Conservation (phyloP, 1,140 invertebrate genomes). For the Pollicipes pollicipes region DNA sequence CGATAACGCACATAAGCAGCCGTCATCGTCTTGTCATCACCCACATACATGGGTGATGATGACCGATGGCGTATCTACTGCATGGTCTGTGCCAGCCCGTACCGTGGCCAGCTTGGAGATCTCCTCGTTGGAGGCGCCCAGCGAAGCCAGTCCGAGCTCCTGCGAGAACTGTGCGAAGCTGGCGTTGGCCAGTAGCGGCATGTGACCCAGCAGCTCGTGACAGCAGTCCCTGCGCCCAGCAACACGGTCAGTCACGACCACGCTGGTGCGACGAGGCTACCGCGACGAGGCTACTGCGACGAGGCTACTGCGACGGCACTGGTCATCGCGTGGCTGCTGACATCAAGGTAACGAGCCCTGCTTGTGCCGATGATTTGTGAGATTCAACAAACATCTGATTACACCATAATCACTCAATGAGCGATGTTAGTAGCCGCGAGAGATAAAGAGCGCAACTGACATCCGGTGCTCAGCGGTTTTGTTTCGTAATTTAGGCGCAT, state of each 20-base stretch:
- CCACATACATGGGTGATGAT: slow-evolving; percentile 3
- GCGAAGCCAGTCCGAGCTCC: slow-evolving; percentile 84
- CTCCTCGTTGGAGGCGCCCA: slow-evolving; percentile 90
- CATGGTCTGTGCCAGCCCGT: slow-evolving; percentile 32
- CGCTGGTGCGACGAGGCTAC: slow-evolving; percentile 6
- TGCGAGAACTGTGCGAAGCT: slow-evolving; percentile 96
- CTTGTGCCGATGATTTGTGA: too few species aligned
- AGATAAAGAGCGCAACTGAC: too few species aligned
- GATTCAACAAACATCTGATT: too few species aligned
- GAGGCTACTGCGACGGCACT: too few species aligned
- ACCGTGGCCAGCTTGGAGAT: slow-evolving; percentile 97
- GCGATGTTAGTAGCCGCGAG: too few species aligned
- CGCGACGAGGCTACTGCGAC: too few species aligned
- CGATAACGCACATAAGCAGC: not conserved
- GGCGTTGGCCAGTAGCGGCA: slow-evolving; percentile 88
- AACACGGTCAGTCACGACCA: slow-evolving; percentile 12
- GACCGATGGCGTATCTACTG: too few species aligned
- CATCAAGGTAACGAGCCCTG: too few species aligned
- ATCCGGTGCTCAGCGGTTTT: too few species aligned
- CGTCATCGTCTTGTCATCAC: not conserved
- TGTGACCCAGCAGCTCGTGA: slow-evolving; percentile 92
- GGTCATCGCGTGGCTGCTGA: too few species aligned
- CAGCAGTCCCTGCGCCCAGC: slow-evolving; percentile 63
- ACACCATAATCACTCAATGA: too few species aligned
- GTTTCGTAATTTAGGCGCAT: too few species aligned